Evolutionary conservation across 2,113 vertebrate species (phyloP).

Genomic region (Cyanistes caeruleus): DNA sequence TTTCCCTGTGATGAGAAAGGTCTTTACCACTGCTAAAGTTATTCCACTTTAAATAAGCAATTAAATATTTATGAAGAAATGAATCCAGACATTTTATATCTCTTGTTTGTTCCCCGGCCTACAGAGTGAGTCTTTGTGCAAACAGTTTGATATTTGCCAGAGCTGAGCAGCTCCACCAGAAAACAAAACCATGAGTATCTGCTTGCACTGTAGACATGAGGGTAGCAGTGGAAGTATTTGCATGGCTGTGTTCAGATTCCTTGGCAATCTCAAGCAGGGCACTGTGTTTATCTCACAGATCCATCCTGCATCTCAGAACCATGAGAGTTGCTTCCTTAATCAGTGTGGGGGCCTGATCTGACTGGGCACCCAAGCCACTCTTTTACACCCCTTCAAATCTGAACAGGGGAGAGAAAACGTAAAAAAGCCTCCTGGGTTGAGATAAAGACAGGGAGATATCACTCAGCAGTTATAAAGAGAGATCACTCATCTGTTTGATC

Average conservation of each 20-base stretch:
- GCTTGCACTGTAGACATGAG: background rate
- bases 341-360: background rate
- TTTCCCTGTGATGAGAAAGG: background rate
- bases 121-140: background rate
- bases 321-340: background rate
- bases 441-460: background rate
- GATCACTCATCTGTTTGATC: background rate
- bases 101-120: background rate
- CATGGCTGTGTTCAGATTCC: background rate
- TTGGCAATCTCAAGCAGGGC: background rate
- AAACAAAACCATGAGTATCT: background rate
- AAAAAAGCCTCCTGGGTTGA: rapidly evolving
- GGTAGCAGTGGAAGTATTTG: background rate
- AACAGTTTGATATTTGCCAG: background rate
- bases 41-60: background rate
- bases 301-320: background rate
- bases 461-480: background rate
- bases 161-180: background rate
- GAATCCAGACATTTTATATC: background rate
- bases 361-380: background rate
- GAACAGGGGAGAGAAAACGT: background rate
- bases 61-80: background rate
- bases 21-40: background rate
- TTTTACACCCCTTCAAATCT: background rate
- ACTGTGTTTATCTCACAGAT: background rate